Evolutionary conservation across 2,113 vertebrate species (phyloP), one percentile per base, ranked within the genome.

Genomic region (Balaeniceps rex): DNA sequence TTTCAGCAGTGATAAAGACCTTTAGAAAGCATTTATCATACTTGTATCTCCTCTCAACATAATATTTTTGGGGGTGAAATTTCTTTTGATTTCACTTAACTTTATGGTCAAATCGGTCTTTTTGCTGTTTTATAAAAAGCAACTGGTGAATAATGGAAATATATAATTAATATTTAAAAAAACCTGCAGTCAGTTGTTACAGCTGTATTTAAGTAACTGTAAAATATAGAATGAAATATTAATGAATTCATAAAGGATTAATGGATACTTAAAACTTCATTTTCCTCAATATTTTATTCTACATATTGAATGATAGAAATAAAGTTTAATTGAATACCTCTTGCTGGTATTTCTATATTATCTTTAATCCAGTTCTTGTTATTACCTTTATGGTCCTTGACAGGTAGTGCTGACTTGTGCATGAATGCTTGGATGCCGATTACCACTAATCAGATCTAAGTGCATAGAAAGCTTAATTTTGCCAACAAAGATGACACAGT

Each of bases 41-140:
- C 11, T 42, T 0, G 0, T 65, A 12, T 69, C 31, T 69, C 7
- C 40, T 76, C 19, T 65, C 24, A 80, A 14, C 2, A 1, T 14
- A 47, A 5, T 64, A 34, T 51, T 93, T 90, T 42, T n/a, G 1
- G 8, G 11, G 7, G 18, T 80, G 51, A 47, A n/a, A 4, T 38
- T 58, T 63, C 22, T 61, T 84, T 58, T 34, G 2, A 57, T 77
- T 83, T 83, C 29, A 9, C 11, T 46, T 52, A 75, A 33, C 16
- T 36, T 88, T 33, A 25, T 54, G 34, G 28, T 74, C 36, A 72
- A 23, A 26, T 65, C 52, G 1, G 1, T 61, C 29, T 83, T 76
- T 55, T 81, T 70, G 12, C 28, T 63, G 26, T 75, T 88, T 61
- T 36, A 33, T 83, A 40, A 81, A 92, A 81, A 90, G 23, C 9